Conservation (phyloP, 1,140 invertebrate genomes). For the Calosoma granatense region DNA sequence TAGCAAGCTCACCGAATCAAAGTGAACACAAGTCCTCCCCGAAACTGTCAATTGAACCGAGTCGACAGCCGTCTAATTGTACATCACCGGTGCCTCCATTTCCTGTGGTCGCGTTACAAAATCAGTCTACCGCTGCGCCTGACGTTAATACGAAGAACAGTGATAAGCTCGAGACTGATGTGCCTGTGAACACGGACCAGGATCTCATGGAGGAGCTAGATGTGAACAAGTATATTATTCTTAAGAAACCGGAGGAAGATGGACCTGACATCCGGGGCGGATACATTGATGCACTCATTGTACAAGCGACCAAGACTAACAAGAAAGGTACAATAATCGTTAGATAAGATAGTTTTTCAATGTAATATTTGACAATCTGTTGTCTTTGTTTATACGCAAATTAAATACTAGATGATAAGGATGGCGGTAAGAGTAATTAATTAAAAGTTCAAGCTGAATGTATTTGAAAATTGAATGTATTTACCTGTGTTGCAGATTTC, state of each 20-base stretch:
- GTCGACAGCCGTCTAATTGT: conserved; percentile 8
- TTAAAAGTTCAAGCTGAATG: background rate
- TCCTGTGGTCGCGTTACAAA: too few species aligned
- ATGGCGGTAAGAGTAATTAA: background rate
- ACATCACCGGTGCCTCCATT: conserved; percentile 32
- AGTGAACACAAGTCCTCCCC: conserved; percentile 18
- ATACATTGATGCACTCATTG: conserved; percentile 80
- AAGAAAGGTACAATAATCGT: conserved; percentile 66
- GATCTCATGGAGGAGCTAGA: conserved; percentile 68
- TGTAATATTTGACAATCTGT: background rate
- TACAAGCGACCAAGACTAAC: conserved; percentile 85
- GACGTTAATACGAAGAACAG: too few species aligned
- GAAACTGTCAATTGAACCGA: conserved; percentile 16
- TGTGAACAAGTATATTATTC: conserved; percentile 63
- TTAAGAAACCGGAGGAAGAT: conserved; percentile 69
- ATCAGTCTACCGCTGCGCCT: too few species aligned
- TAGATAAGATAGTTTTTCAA: conserved; percentile 18
- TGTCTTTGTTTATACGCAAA: background rate
- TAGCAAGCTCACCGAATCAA: conserved; percentile 18
- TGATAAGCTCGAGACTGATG: conserved; percentile 23
- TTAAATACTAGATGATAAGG: background rate
- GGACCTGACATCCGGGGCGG: conserved; percentile 84
- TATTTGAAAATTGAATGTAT: background rate
- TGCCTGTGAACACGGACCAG: conserved; percentile 23
- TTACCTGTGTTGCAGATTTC: conserved; percentile 57